Conservation (phyloP, 2,797 vertebrate genomes). For the Ispidina picta region DNA sequence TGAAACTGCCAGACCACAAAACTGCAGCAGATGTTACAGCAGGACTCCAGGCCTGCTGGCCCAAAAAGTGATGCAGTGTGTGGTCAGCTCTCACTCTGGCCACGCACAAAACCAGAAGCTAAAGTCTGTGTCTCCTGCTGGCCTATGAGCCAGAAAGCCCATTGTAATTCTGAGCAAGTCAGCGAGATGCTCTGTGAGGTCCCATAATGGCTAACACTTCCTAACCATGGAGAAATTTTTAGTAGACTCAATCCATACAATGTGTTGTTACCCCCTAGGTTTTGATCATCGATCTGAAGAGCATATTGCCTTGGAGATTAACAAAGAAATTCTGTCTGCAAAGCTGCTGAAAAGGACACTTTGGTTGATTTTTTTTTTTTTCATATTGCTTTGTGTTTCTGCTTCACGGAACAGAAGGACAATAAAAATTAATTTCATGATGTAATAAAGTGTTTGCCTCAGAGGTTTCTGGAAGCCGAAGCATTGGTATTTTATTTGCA, state of each 20-base stretch:
- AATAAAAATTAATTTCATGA: slow-evolving; percentile 65
- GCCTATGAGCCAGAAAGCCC: background rate
- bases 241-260: background rate
- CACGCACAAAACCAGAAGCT: background rate
- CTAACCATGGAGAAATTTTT: background rate
- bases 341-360: slow-evolving; percentile 47
- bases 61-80: background rate
- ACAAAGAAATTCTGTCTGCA: slow-evolving; percentile 23
- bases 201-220: background rate
- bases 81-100: background rate
- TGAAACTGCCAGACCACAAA: slow-evolving; percentile 5
- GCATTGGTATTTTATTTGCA: slow-evolving; percentile 40
- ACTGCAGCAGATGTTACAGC: slow-evolving; percentile 32
- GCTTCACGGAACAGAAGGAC: slow-evolving; percentile 50
- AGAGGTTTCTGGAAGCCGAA: slow-evolving; percentile 33
- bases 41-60: background rate
- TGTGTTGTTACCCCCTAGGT: background rate
- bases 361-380: background rate
- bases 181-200: background rate
- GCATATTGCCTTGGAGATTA: slow-evolving; percentile 36
- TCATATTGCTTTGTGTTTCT: slow-evolving; percentile 42
- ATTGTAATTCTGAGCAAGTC: slow-evolving; percentile 4
- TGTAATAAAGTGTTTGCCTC: slow-evolving; percentile 50
- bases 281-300: slow-evolving; percentile 41
- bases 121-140: background rate